These are phyloP conservation scores for Leptopilina clavipes DNA, from an alignment of 1,140 invertebrate species.

Conservation along the genomic window DNA sequence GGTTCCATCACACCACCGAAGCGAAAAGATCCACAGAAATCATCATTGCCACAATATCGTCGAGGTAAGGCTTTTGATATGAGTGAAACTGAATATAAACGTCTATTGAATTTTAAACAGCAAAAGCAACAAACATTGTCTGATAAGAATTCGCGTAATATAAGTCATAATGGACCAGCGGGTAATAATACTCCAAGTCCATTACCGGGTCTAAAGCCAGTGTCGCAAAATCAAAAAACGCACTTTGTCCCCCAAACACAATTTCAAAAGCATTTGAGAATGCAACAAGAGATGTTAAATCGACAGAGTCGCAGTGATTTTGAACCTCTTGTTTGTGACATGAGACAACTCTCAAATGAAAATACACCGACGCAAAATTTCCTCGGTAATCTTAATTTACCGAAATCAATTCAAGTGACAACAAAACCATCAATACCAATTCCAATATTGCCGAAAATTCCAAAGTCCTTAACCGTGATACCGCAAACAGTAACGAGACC, in stretches of 20 bases:
- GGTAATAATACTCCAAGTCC: background rate
- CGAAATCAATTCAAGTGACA: constrained; percentile 73
- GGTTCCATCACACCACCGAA: background rate
- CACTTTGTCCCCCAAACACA: constrained; percentile 63
- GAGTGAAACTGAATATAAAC: constrained; percentile 66
- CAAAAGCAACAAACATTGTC: constrained; percentile 67
- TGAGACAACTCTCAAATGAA: constrained; percentile 66
- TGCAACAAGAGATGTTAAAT: constrained; percentile 72
- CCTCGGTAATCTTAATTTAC: constrained; percentile 69
- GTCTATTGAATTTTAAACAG: constrained; percentile 65
- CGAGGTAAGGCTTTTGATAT: constrained; percentile 70
- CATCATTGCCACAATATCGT: constrained; percentile 24
- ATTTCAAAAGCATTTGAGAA: constrained; percentile 70
- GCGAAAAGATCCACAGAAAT: constrained; percentile 35
- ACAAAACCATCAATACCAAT: constrained; percentile 66
- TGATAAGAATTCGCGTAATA: constrained; percentile 39
- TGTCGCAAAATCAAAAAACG: constrained; percentile 63
- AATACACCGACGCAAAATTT: constrained; percentile 70
- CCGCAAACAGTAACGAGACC: constrained; percentile 77
- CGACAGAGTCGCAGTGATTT: constrained; percentile 71
- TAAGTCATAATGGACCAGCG: constrained; percentile 35
- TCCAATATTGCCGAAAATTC: constrained; percentile 81
- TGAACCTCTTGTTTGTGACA: constrained; percentile 73
- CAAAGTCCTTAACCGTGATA: constrained; percentile 84
- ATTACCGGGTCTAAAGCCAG: constrained; percentile 28